A percentile compares a stretch with the other conserved stretches of the same genome.
phyloP scores from a whole-genome alignment of 1,140 invertebrate genomes.

The Trachymyrmex cornetzi region DNA sequence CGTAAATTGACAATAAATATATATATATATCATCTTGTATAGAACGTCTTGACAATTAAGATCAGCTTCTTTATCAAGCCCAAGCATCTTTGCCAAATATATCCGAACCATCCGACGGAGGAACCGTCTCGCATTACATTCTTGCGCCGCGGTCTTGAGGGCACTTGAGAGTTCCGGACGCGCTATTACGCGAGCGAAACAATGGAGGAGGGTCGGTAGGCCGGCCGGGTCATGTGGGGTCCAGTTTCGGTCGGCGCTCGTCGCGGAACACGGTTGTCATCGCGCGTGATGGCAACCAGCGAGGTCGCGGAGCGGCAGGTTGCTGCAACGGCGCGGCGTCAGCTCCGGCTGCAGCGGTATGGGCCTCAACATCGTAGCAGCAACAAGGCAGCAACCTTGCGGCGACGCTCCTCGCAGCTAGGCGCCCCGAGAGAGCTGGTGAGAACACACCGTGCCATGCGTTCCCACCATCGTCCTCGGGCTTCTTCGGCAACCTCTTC shows the following conservation, averaged over 20 bases:
- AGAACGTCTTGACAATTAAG: not conserved
- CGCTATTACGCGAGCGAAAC: conserved; percentile 51
- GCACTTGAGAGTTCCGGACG: conserved; percentile 43
- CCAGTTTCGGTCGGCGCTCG: conserved; percentile 67
- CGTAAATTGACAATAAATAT: not conserved
- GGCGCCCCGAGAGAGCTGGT: conserved; percentile 80
- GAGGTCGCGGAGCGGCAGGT: conserved; percentile 72
- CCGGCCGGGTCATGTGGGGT: conserved; percentile 40
- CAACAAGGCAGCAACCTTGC: conserved; percentile 69
- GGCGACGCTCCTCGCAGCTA: conserved; percentile 74
- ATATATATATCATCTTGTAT: not conserved
- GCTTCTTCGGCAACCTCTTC: conserved; percentile 81
- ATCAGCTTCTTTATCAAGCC: conserved; percentile 9
- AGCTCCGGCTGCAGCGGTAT: conserved; percentile 31
- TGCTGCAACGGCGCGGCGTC: conserved; percentile 70
- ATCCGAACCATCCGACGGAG: no score
- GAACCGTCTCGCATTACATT: conserved; percentile 10
- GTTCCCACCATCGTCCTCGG: conserved; percentile 86
- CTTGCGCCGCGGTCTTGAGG: conserved; percentile 32
- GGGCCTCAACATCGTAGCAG: conserved; percentile 65
- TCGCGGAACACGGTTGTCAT: conserved; percentile 55
- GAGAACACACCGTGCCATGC: conserved; percentile 85
- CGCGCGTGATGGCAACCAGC: conserved; percentile 46
- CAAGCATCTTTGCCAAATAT: conserved; percentile 3
- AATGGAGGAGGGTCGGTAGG: conserved; percentile 35